phyloP scores from a whole-genome alignment of 35 echinoderm and acorn worm species.

The Ophioderma brevispina region DNA sequence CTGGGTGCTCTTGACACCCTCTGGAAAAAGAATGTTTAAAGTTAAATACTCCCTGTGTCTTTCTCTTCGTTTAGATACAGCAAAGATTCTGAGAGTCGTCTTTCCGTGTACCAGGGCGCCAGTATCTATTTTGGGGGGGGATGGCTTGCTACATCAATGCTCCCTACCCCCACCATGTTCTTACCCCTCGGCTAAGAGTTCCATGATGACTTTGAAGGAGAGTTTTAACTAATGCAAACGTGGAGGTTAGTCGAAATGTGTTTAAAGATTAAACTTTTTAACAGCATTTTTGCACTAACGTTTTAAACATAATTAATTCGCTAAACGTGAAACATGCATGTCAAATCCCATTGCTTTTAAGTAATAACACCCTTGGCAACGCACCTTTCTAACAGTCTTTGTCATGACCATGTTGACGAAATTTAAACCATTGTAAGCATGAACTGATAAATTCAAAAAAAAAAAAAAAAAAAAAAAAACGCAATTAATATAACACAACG shows the following conservation, averaged over 20 bases:
- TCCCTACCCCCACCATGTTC: constrained; percentile 55
- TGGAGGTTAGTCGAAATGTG: constrained; percentile 73
- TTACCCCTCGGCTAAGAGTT: constrained; percentile 59
- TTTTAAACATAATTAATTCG: too few species aligned
- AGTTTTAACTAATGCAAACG: constrained; percentile 65
- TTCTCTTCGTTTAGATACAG: too few species aligned
- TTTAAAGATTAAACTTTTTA: too few species aligned
- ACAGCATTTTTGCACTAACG: not conserved
- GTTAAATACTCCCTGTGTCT: too few species aligned
- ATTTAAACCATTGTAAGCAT: too few species aligned
- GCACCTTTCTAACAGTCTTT: too few species aligned
- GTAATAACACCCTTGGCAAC: not conserved
- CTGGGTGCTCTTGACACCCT: too few species aligned
- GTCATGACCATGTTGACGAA: too few species aligned
- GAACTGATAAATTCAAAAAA: too few species aligned
- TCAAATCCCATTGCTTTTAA: not conserved
- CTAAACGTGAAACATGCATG: not conserved
- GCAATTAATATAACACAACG: too few species aligned
- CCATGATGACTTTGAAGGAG: constrained; percentile 74
- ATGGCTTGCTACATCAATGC: constrained; percentile 67
- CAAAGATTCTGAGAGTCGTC: constrained; percentile 39
- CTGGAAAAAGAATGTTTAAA: too few species aligned
- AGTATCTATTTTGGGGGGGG: constrained; percentile 45
- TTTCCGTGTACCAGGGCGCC: constrained; percentile 56
- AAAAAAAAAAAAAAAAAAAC: too few species aligned